Conservation (phyloP, 2,888 invertebrate genomes). For the Eristalinus sepulchralis region DNA sequence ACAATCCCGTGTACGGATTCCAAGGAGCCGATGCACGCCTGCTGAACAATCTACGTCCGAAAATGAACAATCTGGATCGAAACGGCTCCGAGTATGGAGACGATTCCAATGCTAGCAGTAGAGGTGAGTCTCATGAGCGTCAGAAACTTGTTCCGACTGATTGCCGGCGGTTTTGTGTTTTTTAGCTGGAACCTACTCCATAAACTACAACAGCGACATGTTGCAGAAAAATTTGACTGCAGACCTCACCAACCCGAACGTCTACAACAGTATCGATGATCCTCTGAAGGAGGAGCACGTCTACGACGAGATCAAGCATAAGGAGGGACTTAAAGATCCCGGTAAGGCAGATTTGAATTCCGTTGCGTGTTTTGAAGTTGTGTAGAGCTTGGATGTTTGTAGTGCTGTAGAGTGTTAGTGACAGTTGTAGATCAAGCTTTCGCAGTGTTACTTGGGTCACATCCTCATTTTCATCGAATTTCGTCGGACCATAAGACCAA, state of each 20-base stretch:
- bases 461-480: too few species aligned
- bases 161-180: background rate
- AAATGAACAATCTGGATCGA: constrained; percentile 80
- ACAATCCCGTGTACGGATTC: constrained; percentile 94
- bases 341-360: constrained; percentile 81
- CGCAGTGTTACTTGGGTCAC: too few species aligned
- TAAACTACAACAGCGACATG: constrained; percentile 85
- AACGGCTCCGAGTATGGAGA: constrained; percentile 78
- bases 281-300: constrained; percentile 90
- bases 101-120: constrained; percentile 82
- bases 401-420: background rate
- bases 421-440: background rate
- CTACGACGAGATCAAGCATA: constrained; percentile 94
- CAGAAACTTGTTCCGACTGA: background rate
- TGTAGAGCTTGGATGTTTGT: background rate
- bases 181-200: constrained; percentile 82
- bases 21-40: constrained; percentile 84
- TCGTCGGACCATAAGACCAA: too few species aligned
- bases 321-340: constrained; percentile 85
- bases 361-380: background rate
- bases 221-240: constrained; percentile 91
- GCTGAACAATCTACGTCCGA: constrained; percentile 78
- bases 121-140: constrained; percentile 76
- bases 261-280: constrained; percentile 91
- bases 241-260: constrained; percentile 90